A percentile compares a stretch with the other conserved stretches of the same genome.
Evolutionary conservation across 92 coral and sea anemone species (phyloP).

Genomic region (Porites rus): DNA sequence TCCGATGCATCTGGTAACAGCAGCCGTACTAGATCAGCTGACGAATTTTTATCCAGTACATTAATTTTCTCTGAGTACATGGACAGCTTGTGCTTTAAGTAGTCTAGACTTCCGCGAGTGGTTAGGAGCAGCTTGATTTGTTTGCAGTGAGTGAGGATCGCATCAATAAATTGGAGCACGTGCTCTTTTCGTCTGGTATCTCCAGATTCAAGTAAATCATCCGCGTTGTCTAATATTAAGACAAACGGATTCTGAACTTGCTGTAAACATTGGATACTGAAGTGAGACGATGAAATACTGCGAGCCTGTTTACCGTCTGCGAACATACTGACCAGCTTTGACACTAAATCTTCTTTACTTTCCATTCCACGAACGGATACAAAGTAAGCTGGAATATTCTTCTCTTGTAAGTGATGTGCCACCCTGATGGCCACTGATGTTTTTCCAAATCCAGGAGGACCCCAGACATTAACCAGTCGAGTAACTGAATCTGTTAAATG

Average conservation of each 20-base stretch:
- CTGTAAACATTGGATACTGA: background rate
- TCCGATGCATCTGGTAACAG: background rate
- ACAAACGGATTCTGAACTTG: background rate
- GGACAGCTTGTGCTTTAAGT: background rate
- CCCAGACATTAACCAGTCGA: slow-evolving; percentile 28
- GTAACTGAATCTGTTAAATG: background rate
- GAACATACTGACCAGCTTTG: too few relatives aligned
- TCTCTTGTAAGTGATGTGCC: slow-evolving; percentile 38
- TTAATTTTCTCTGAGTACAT: background rate
- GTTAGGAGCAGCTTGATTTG: slow-evolving; percentile 7
- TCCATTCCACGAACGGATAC: background rate
- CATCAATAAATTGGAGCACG: background rate
- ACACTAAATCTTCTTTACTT: background rate
- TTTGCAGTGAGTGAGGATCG: background rate
- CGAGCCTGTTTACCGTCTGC: background rate
- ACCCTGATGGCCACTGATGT: slow-evolving; percentile 21
- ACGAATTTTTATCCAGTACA: slow-evolving; percentile 12
- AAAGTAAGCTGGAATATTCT: background rate
- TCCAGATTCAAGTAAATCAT: slow-evolving; percentile 5
- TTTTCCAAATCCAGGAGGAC: too few relatives aligned
- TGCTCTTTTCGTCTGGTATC: background rate
- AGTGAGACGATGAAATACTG: background rate
- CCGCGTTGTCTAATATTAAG: slow-evolving; percentile 4
- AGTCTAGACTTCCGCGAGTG: slow-evolving; percentile 3
- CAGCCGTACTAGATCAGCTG: background rate